A percentile compares a stretch with the other conserved stretches of the same genome.
These are phyloP conservation scores for Tipula confusa DNA, from an alignment of 2,888 invertebrate species.

Conservation along the genomic window DNA sequence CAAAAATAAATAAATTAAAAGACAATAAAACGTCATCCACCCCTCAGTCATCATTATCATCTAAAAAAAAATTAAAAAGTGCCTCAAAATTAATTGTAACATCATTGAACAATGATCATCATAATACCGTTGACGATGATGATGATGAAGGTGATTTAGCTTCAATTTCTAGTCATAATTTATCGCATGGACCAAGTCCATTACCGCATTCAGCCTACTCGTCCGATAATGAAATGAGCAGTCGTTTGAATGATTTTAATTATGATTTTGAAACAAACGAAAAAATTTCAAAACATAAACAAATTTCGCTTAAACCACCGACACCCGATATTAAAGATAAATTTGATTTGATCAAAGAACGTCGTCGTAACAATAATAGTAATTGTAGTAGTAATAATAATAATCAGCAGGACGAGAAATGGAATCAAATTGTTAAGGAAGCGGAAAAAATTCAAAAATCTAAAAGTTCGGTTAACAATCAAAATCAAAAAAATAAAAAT, in stretches of 20 bases:
- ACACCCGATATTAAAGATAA: slow-evolving; percentile 48
- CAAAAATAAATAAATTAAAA: neutral
- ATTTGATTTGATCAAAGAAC: slow-evolving; percentile 59
- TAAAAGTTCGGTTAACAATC: slow-evolving; percentile 41
- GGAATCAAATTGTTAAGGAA: slow-evolving; percentile 42
- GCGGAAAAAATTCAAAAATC: slow-evolving; percentile 42
- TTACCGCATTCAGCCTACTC: slow-evolving; percentile 34
- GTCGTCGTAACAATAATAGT: slow-evolving; percentile 53
- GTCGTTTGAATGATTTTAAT: slow-evolving; percentile 3
- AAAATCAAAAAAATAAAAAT: slow-evolving; percentile 48
- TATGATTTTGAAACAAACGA: neutral
- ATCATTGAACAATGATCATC: slow-evolving; percentile 1
- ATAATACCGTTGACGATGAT: slow-evolving; percentile 34
- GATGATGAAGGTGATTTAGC: slow-evolving; percentile 42
- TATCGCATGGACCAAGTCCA: slow-evolving; percentile 38
- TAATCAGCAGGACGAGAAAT: slow-evolving; percentile 38
- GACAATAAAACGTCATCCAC: neutral
- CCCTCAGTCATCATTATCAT: slow-evolving; percentile 25
- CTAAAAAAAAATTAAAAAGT: slow-evolving; percentile 30
- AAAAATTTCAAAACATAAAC: neutral
- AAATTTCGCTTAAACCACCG: neutral
- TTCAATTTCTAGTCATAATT: slow-evolving; percentile 43
- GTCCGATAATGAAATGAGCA: slow-evolving; percentile 34
- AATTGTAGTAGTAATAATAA: slow-evolving; percentile 39
- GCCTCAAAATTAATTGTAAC: slow-evolving; percentile 29